Evolutionary conservation across 2,113 vertebrate species (phyloP).

Genomic region (Semnornis frantzii): DNA sequence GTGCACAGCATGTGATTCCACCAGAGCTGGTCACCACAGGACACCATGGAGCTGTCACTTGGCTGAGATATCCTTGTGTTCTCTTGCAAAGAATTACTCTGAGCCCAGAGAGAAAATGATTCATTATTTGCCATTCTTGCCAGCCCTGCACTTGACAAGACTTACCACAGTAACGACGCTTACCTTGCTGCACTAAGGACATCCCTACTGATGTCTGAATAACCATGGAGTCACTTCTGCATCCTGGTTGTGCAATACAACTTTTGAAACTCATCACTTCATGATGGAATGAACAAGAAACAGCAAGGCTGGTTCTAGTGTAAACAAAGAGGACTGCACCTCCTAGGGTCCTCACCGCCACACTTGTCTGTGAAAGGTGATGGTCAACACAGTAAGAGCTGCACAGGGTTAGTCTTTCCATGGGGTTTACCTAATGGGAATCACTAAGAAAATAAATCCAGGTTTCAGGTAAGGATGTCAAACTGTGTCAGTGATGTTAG

Average conservation of each 20-base stretch:
- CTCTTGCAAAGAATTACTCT: accelerated
- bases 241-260: neutral
- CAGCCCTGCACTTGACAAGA: neutral
- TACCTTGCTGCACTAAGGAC: neutral
- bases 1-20: neutral
- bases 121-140: neutral
- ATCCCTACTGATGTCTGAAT: accelerated
- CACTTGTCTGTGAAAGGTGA: neutral
- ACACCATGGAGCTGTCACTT: neutral
- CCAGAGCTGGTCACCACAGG: neutral
- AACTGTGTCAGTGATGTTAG: neutral
- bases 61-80: neutral
- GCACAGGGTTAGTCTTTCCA: constrained; percentile 32
- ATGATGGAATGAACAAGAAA: neutral
- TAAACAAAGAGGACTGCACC: neutral
- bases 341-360: neutral
- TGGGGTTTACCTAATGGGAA: neutral
- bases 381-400: neutral
- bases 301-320: neutral
- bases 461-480: neutral
- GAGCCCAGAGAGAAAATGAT: neutral
- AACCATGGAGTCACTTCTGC: neutral
- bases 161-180: neutral
- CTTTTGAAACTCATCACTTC: neutral
- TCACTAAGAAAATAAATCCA: constrained; percentile 18